phyloP scores from a whole-genome alignment of 2,888 invertebrate genomes.

The Isoperla grammatica region DNA sequence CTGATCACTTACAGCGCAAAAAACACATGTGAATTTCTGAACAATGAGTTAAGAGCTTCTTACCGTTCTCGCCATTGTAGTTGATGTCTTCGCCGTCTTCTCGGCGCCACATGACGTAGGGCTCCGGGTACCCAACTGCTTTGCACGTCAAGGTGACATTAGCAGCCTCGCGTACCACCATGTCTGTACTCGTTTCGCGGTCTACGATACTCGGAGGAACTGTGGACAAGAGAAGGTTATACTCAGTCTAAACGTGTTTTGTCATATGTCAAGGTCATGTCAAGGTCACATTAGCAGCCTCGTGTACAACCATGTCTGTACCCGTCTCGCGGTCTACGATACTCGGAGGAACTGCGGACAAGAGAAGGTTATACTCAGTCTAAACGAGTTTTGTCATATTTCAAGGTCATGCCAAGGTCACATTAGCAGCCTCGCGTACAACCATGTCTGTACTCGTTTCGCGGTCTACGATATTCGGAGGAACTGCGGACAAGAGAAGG shows the following conservation, averaged over 20 bases:
- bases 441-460: constrained; percentile 91
- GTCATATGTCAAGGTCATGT: too few species aligned
- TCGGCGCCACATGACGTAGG: constrained; percentile 88
- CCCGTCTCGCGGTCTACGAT: constrained; percentile 87
- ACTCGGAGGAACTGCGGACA: constrained; percentile 73
- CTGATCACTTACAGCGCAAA: background rate
- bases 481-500: constrained; percentile 68
- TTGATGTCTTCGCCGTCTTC: constrained; percentile 86
- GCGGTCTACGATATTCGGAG: constrained; percentile 82
- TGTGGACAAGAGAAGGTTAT: constrained; percentile 46
- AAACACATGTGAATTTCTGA: too few species aligned
- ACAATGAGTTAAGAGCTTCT: too few species aligned
- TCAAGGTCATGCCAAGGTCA: constrained; percentile 82
- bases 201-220: constrained; percentile 89
- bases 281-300: constrained; percentile 84
- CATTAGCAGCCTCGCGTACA: constrained; percentile 84
- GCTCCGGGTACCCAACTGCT: constrained; percentile 83
- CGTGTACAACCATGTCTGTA: constrained; percentile 86
- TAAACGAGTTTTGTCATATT: too few species aligned
- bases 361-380: too few species aligned
- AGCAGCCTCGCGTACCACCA: constrained; percentile 84
- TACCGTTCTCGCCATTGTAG: constrained; percentile 83
- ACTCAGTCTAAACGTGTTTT: too few species aligned
- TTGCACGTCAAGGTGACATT: constrained; percentile 85
- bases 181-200: constrained; percentile 84